Conservation (phyloP, 53 echinoderm and acorn worm species). For the Astropecten irregularis region DNA sequence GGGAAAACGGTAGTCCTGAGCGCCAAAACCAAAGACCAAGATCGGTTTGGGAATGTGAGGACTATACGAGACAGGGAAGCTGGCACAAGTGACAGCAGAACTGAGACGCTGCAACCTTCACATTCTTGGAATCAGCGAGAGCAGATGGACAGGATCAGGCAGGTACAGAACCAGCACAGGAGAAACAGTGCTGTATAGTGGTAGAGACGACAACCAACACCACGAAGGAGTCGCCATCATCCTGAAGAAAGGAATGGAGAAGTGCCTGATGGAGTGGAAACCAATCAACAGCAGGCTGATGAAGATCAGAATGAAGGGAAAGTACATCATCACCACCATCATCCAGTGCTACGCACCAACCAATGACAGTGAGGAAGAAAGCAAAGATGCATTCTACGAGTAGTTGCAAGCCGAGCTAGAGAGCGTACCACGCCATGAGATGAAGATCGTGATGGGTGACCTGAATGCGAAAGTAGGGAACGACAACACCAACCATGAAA, state of each 20-base stretch:
- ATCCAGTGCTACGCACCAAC: conserved; percentile 68
- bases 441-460: conserved; percentile 63
- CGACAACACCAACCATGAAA: conserved; percentile 47
- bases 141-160: conserved; percentile 63
- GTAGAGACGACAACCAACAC: conserved; percentile 43
- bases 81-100: conserved; percentile 65
- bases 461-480: conserved; percentile 70
- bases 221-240: conserved; percentile 63
- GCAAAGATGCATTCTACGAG: conserved; percentile 62
- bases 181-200: conserved; percentile 56
- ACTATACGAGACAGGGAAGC: conserved; percentile 56
- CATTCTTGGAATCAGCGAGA: conserved; percentile 59
- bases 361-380: conserved; percentile 50
- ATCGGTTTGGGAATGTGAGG: conserved; percentile 65
- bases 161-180: conserved; percentile 10
- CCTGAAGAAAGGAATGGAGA: conserved; percentile 54
- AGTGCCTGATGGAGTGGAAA: conserved; percentile 38
- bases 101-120: conserved; percentile 43
- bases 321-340: conserved; percentile 41
- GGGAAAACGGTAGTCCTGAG: conserved; percentile 59
- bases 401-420: conserved; percentile 48
- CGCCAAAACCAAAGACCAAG: conserved; percentile 46
- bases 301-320: conserved; percentile 33
- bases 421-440: conserved; percentile 43
- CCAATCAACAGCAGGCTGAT: conserved; percentile 58